Conservation (phyloP, 2,113 vertebrate genomes). For the Stictonetta naevosa region DNA sequence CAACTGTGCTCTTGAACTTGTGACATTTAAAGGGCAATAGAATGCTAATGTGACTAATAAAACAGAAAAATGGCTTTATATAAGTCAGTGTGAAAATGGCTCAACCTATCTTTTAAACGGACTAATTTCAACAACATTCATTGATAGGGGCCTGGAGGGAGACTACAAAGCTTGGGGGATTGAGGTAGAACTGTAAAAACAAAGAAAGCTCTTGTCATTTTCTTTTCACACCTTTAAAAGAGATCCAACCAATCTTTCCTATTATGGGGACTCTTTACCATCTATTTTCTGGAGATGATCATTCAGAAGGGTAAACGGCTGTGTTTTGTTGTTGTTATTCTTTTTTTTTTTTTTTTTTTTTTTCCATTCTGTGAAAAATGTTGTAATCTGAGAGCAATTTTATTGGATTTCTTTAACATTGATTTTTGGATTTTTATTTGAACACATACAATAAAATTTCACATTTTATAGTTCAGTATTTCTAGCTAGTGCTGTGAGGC, state of each 20-base stretch:
- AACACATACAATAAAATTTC: background rate
- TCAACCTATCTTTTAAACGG: constrained; percentile 34
- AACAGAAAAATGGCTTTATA: constrained; percentile 62
- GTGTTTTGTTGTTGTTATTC: background rate
- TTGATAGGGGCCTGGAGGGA: background rate
- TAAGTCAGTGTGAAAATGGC: constrained; percentile 11
- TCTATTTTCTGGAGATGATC: background rate
- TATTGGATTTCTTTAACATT: background rate
- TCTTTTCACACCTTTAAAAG: background rate
- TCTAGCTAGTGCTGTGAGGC: background rate
- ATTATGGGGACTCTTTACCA: background rate
- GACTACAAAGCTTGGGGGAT: background rate
- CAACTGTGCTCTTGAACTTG: constrained; percentile 70
- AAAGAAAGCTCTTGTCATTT: background rate
- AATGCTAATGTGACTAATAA: constrained; percentile 75
- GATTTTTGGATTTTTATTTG: constrained; percentile 33
- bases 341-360: background rate
- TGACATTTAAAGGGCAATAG: constrained; percentile 75
- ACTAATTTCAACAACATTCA: constrained; percentile 51
- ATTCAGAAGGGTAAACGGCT: background rate
- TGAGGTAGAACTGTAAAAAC: constrained; percentile 4
- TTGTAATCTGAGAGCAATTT: background rate
- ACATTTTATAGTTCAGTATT: background rate
- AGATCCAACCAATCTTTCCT: background rate
- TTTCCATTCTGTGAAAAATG: background rate